These are phyloP conservation scores for Pelmatolapia mariae DNA, from an alignment of 2,113 vertebrate species.

Conservation along the genomic window DNA sequence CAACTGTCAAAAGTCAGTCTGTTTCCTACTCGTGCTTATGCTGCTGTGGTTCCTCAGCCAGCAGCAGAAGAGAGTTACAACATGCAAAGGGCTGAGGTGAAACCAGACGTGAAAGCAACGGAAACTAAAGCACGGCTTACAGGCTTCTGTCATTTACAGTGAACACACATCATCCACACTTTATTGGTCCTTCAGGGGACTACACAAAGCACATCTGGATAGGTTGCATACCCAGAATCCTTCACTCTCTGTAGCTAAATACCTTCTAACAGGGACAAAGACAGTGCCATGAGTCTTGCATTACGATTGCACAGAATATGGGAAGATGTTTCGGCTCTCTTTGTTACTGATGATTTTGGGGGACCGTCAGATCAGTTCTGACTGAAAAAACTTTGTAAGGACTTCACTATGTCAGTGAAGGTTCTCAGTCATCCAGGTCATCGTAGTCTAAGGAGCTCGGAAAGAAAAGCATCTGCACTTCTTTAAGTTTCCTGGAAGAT, in stretches of 20 bases:
- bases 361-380: too few species aligned
- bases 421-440: too few species aligned
- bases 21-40: background rate
- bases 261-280: background rate
- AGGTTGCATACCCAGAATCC: background rate
- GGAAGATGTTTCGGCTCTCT: background rate
- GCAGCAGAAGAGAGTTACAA: background rate
- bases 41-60: background rate
- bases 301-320: background rate
- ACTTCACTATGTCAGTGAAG: too few species aligned
- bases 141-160: too few species aligned
- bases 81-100: background rate
- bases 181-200: background rate
- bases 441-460: too few species aligned
- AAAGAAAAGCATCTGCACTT: too few species aligned
- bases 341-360: background rate
- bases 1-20: too few species aligned
- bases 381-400: too few species aligned
- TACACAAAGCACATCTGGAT: background rate
- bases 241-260: background rate
- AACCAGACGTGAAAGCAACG: background rate
- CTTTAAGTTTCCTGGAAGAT: too few species aligned
- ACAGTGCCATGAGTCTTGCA: background rate
- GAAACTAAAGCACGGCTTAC: background rate
- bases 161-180: background rate